These are phyloP conservation scores for Neosilurus hyrtlii DNA, from an alignment of 2,797 vertebrate species.

Conservation along the genomic window DNA sequence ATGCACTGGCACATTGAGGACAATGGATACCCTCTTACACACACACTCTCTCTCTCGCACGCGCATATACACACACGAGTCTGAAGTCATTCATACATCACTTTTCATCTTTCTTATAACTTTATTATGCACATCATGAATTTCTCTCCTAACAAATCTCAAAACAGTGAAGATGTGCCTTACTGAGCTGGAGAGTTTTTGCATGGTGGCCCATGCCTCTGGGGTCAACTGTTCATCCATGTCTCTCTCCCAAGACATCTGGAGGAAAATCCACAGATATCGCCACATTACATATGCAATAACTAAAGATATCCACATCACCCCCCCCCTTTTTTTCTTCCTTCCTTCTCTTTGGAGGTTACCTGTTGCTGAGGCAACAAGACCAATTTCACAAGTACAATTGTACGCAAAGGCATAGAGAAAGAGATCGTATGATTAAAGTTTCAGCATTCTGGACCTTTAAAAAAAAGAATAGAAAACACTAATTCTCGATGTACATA, in stretches of 20 bases:
- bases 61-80: no score
- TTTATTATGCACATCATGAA: conserved; percentile 4
- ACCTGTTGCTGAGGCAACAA: conserved; percentile 64
- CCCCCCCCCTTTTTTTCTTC: conserved; percentile 27
- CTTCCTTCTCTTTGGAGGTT: conserved; percentile 43
- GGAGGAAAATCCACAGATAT: conserved; percentile 42
- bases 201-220: conserved; percentile 70
- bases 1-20: conserved; percentile 38
- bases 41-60: neutral
- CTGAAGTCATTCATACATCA: neutral
- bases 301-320: conserved; percentile 38
- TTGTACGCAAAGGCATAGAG: conserved; percentile 47
- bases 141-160: conserved; percentile 41
- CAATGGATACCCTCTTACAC: conserved; percentile 33
- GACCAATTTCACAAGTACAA: conserved; percentile 50
- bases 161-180: conserved; percentile 57
- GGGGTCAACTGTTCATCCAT: conserved; percentile 68
- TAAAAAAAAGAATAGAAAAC: conserved; percentile 27
- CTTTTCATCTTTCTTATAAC: neutral
- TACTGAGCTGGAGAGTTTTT: conserved; percentile 73
- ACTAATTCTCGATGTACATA: neutral
- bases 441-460: conserved; percentile 37
- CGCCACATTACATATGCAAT: conserved; percentile 28
- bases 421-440: conserved; percentile 42
- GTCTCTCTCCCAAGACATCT: conserved; percentile 75